Conservation (phyloP, 2,888 invertebrate genomes). For the Oxyteleia sp. region DNA sequence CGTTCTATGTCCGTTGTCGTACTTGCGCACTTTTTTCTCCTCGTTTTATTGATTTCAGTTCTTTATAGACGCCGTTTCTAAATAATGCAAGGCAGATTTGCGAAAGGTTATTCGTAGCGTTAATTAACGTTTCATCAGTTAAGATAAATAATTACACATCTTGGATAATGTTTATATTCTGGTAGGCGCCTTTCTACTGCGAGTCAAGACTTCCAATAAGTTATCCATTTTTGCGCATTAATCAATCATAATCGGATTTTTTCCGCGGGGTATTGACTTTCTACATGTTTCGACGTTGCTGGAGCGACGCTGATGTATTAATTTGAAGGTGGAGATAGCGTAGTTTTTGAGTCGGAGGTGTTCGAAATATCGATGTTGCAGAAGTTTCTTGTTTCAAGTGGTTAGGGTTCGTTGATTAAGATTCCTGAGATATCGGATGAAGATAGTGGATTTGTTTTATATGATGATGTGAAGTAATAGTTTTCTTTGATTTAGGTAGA, state of each 20-base stretch:
- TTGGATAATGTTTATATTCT: constrained; percentile 21
- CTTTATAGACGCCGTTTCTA: constrained; percentile 15
- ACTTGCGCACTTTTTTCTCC: background rate
- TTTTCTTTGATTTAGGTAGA: too few species aligned
- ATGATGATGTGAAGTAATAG: too few species aligned
- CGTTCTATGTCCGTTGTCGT: background rate
- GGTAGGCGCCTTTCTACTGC: constrained; percentile 34
- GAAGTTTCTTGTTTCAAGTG: too few species aligned
- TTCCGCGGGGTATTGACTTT: constrained; percentile 25
- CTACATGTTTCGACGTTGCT: constrained; percentile 14
- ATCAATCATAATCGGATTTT: constrained; percentile 52
- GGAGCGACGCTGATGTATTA: constrained; percentile 4
- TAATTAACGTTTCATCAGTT: constrained; percentile 48
- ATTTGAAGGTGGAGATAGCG: background rate
- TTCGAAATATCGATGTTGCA: too few species aligned
- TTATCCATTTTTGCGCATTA: constrained; percentile 47
- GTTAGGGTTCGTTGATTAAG: too few species aligned
- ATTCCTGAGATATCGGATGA: too few species aligned
- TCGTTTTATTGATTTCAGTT: background rate
- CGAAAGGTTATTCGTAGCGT: constrained; percentile 11
- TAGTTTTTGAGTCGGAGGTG: background rate
- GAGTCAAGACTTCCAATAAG: constrained; percentile 29
- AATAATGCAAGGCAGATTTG: constrained; percentile 7
- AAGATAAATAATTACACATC: constrained; percentile 49
- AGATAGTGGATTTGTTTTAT: too few species aligned